phyloP scores from a whole-genome alignment of 2,113 vertebrate species.

The Platycercus adscitus region DNA sequence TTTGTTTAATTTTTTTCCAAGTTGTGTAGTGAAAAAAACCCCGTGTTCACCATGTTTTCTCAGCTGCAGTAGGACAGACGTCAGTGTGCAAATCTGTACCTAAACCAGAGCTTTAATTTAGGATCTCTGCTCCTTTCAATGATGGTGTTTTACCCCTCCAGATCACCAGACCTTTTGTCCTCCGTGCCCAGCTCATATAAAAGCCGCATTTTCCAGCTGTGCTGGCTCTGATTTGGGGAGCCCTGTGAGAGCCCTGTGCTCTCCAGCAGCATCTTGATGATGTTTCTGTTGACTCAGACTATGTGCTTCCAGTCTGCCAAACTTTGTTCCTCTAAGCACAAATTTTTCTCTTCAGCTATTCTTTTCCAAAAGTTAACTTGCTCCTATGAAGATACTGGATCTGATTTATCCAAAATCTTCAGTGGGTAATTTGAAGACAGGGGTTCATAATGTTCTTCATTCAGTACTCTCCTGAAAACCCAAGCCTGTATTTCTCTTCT shows the following conservation, averaged over 20 bases:
- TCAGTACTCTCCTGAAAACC: not conserved
- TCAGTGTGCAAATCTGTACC: not conserved
- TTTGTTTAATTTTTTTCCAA: not conserved
- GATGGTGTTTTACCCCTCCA: not conserved
- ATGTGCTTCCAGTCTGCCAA: not conserved
- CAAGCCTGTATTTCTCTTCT: not conserved
- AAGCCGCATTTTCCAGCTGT: not conserved
- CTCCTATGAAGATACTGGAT: not conserved
- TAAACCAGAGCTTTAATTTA: not conserved
- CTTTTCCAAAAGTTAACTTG: not conserved
- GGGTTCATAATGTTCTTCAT: not conserved
- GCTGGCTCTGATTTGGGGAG: not conserved
- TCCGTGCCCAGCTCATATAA: not conserved
- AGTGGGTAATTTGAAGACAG: not conserved
- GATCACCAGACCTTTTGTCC: not conserved
- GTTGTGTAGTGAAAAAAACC: not conserved
- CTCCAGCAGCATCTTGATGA: accelerated
- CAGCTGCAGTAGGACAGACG: not conserved
- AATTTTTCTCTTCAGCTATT: not conserved
- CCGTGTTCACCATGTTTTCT: not conserved
- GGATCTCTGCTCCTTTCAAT: not conserved
- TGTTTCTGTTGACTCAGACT: accelerated
- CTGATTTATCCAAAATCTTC: not conserved
- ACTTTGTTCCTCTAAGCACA: not conserved
- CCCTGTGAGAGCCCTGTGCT: not conserved